Evolutionary conservation across 35 echinoderm and acorn worm species (phyloP), one percentile per base, ranked within the genome.

Genomic region (Patiria miniata): DNA sequence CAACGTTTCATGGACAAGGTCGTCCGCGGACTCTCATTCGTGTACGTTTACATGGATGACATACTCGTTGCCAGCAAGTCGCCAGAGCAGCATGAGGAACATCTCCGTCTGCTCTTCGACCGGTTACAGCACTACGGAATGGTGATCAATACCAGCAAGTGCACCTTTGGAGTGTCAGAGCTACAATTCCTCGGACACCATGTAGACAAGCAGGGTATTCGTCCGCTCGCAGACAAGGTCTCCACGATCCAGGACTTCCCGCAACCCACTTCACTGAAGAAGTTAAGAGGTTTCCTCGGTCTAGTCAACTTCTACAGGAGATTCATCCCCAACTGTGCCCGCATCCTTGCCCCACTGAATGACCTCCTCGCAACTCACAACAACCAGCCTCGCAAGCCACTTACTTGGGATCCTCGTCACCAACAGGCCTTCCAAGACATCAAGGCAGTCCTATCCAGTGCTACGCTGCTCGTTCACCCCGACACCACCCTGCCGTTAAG

Each of bases 1-100:
- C n/a, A 94, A 38, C 22, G 87, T 9, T 94, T 94, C 38, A 89
- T 86, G 1, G 92, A 94, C 77, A 40, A 90, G 57, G 87, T 90
- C 18, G 39, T 61, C 21, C 78, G 60, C 1, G 91, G 86, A 34
- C 22, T 93, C 3, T 54, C 53, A n/a, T 88, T 88, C 39, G 33
- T 88, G 33, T 88, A 52, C 39, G 79, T 44, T 9, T 93, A 93
- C 54, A 88, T 93, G 16, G 85, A 93, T 19, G 91, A 88, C 36
- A 14, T 93, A 1, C 78, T 86, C 23, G 42, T 91, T 16, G 82
- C 61, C 14, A 91, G 89, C 32, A 19, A 18, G 7, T 78, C 68
- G 8, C 37, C 37, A 7, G 82, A 79, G n/a, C 29, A 85, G 58
- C 89, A 86, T 39, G 36, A 39, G 15, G 50, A 73, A 36, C 80